These are phyloP conservation scores for Drosophila formosana DNA, from an alignment of 2,888 invertebrate genomes.

Conservation along the genomic window DNA sequence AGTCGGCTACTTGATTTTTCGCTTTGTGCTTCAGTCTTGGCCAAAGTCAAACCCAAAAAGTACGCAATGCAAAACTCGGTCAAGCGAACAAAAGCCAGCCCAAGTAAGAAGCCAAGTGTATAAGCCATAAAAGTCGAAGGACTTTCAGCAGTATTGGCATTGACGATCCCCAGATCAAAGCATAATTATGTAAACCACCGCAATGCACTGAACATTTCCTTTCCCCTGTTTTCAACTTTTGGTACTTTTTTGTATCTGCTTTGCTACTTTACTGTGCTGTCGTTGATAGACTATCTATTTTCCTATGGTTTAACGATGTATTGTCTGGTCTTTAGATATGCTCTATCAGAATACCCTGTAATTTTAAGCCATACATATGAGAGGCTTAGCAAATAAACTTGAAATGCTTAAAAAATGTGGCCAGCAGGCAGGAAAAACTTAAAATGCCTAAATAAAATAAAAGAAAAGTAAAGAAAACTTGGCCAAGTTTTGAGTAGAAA, in stretches of 20 bases:
- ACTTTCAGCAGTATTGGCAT: not conserved
- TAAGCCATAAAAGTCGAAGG: not conserved
- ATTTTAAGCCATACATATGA: conserved; percentile 4
- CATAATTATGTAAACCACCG: conserved; percentile 20
- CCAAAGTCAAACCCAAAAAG: conserved; percentile 20
- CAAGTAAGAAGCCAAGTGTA: conserved; percentile 1
- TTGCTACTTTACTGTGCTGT: no score
- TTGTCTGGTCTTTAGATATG: not conserved
- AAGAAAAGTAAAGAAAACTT: conserved; percentile 39
- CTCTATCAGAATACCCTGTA: not conserved
- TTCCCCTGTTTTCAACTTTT: not conserved
- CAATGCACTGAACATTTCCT: not conserved
- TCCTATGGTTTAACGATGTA: not conserved
- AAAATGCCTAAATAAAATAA: conserved; percentile 45
- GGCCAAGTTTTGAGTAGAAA: conserved; percentile 64
- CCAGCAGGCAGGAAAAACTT: conserved; percentile 45
- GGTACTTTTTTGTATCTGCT: not conserved
- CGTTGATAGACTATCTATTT: conserved; percentile 1
- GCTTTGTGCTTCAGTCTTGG: conserved; percentile 30
- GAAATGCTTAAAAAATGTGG: conserved; percentile 42
- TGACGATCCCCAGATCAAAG: conserved; percentile 34
- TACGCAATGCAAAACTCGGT: conserved; percentile 46
- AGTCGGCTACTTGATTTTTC: conserved; percentile 49
- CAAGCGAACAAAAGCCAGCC: conserved; percentile 28
- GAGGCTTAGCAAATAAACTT: conserved; percentile 24